These are phyloP conservation scores for Acronicta alni DNA, from an alignment of 2,888 invertebrate species.

Conservation along the genomic window DNA sequence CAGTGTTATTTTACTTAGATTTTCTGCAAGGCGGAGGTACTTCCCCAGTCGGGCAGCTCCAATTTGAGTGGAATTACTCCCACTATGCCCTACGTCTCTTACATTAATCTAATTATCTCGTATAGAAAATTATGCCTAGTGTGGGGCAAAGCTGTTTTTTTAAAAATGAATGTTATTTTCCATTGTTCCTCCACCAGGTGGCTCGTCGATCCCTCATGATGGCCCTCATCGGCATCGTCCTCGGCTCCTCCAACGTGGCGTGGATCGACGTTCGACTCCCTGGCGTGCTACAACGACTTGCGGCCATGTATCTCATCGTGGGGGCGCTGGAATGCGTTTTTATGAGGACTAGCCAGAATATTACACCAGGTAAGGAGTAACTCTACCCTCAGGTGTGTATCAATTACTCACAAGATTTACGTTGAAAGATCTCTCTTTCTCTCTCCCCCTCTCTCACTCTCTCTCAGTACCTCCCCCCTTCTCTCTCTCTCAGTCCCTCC, in stretches of 20 bases:
- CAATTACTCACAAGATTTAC: no score
- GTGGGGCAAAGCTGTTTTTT: no score
- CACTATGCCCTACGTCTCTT: no score
- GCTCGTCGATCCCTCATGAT: constrained; percentile 90
- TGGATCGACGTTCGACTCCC: constrained; percentile 91
- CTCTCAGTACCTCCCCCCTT: background rate
- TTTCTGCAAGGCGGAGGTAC: no score
- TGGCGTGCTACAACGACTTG: constrained; percentile 96
- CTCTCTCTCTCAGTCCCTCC: no score
- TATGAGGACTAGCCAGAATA: constrained; percentile 81
- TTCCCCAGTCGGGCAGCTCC: no score
- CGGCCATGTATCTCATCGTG: constrained; percentile 93
- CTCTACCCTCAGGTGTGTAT: no score
- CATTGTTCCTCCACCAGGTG: constrained; percentile 66
- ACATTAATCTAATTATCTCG: no score
- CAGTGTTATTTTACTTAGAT: no score
- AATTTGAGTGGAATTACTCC: no score
- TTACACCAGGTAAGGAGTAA: constrained; percentile 63
- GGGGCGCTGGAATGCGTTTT: constrained; percentile 91
- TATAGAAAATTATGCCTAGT: no score
- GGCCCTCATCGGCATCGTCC: constrained; percentile 91
- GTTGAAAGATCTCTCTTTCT: no score
- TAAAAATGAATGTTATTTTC: background rate
- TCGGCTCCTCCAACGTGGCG: constrained; percentile 81
- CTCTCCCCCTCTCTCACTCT: background rate